Conservation (phyloP, 2,113 vertebrate species). For the Alexandromys fortis region DNA sequence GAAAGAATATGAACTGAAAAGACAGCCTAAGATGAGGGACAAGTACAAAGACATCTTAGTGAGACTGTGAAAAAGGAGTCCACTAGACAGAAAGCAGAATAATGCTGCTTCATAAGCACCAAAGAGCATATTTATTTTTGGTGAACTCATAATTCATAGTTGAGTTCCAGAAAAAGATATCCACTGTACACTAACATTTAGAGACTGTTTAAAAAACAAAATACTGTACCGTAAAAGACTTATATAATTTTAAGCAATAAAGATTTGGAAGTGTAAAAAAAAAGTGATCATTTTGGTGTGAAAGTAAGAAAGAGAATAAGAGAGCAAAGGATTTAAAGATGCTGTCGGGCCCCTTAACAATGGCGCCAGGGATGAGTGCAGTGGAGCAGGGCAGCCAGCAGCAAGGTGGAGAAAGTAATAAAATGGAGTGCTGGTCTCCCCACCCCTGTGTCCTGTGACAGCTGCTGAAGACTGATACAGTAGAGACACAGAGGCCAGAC, state of each 20-base stretch:
- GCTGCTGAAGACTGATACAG: neutral
- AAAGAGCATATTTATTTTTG: neutral
- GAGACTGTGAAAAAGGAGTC: neutral
- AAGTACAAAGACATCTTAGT: neutral
- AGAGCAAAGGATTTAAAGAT: neutral
- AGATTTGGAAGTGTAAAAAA: constrained; percentile 94
- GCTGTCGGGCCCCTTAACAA: neutral
- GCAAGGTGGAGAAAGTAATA: neutral
- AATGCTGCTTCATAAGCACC: neutral
- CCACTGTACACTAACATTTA: constrained; percentile 97
- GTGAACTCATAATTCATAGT: constrained; percentile 90
- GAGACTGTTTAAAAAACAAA: constrained; percentile 95
- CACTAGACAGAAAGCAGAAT: neutral
- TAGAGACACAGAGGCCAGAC: neutral
- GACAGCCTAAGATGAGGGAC: neutral
- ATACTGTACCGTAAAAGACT: constrained; percentile 98
- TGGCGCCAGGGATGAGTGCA: neutral
- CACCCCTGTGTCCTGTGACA: neutral
- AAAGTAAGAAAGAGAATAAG: neutral
- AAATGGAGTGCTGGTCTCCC: neutral
- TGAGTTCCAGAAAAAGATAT: constrained; percentile 87
- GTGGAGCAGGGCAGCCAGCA: neutral
- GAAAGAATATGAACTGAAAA: neutral
- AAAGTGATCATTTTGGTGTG: neutral
- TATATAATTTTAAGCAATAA: constrained; percentile 99